These are phyloP conservation scores for Sminthurides aquaticus DNA, from an alignment of 2,888 invertebrate genomes.

Conservation along the genomic window DNA sequence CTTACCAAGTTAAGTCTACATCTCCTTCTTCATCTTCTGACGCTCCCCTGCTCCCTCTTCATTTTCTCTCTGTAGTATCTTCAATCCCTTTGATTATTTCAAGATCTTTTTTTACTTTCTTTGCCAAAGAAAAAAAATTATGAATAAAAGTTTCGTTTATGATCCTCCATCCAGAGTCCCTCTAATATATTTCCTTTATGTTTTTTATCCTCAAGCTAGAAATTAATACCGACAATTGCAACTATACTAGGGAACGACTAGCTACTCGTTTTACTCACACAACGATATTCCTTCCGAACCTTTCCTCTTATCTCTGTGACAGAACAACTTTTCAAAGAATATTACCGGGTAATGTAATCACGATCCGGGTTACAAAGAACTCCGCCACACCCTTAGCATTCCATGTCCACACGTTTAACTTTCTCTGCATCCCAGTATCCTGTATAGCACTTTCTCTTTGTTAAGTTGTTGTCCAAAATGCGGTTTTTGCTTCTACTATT, in stretches of 20 bases:
- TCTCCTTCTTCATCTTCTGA: too few species aligned
- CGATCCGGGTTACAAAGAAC: background rate
- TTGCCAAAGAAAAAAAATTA: background rate
- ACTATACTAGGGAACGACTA: too few species aligned
- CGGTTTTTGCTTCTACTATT: too few species aligned
- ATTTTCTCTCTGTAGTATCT: background rate
- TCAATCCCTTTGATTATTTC: background rate
- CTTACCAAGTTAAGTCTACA: too few species aligned
- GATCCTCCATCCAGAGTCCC: too few species aligned
- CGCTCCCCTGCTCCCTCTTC: background rate
- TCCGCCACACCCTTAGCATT: background rate
- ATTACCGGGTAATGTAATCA: background rate
- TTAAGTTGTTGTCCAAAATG: too few species aligned
- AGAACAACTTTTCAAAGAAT: background rate
- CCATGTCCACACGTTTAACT: too few species aligned
- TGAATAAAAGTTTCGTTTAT: background rate
- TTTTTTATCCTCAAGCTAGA: background rate
- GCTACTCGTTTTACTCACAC: background rate
- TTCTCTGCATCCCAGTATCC: too few species aligned
- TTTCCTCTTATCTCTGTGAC: background rate
- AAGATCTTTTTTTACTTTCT: background rate
- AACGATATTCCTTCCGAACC: background rate
- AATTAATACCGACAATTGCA: too few species aligned
- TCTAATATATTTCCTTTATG: background rate
- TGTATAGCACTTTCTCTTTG: too few species aligned